Conservation (phyloP, 2,888 invertebrate species). For the Strigamia transsilvanica region DNA sequence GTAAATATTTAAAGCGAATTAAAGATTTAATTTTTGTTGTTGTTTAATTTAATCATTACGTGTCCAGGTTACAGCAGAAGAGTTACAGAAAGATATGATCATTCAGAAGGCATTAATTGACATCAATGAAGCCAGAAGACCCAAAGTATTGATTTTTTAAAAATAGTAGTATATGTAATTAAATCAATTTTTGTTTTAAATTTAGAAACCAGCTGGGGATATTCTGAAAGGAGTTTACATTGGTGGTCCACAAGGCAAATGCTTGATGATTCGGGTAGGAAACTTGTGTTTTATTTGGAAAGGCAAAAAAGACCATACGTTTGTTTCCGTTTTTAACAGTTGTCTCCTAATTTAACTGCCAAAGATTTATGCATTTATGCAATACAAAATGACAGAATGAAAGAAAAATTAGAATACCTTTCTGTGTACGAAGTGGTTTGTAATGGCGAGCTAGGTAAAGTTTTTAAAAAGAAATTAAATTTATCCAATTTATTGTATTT, state of each 20-base stretch:
- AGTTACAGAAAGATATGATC: conserved; percentile 77
- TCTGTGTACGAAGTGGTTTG: conserved; percentile 83
- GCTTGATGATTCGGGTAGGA: conserved; percentile 57
- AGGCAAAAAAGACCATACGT: neutral
- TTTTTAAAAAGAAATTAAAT: neutral
- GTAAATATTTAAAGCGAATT: conserved; percentile 54
- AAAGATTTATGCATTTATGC: conserved; percentile 75
- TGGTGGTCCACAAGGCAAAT: conserved; percentile 56
- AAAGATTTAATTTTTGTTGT: neutral
- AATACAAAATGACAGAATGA: conserved; percentile 53
- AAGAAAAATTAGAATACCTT: conserved; percentile 69
- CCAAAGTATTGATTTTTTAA: conserved; percentile 52
- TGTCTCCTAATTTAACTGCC: conserved; percentile 80
- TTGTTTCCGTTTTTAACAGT: conserved; percentile 66
- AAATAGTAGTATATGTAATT: no score
- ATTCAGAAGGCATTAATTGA: conserved; percentile 74
- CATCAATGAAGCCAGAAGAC: conserved; percentile 57
- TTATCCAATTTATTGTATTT: neutral
- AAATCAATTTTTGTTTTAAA: neutral
- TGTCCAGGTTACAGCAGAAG: conserved; percentile 72
- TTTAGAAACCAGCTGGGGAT: conserved; percentile 57
- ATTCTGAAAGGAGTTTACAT: conserved; percentile 58
- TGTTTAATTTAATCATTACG: neutral
- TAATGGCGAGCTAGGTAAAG: conserved; percentile 68
- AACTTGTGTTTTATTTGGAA: neutral